A percentile compares a stretch with the other conserved stretches of the same genome.
Conservation (phyloP, 1,140 invertebrate genomes). For the Sycobia sp. region DNA sequence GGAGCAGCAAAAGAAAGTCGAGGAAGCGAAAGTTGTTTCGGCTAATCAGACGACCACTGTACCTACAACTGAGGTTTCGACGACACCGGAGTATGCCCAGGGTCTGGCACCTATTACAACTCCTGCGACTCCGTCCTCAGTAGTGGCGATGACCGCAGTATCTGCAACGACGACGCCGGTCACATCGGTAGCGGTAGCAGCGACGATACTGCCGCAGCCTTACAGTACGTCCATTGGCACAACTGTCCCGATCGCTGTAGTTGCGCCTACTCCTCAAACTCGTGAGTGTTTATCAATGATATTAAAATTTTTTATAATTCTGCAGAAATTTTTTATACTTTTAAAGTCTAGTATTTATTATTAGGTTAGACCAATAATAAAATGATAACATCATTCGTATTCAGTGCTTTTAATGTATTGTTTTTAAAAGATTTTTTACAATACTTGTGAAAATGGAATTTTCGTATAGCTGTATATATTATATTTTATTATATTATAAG, state of each 20-base stretch:
- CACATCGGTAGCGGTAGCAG: no score
- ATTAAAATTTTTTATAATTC: constrained; percentile 4
- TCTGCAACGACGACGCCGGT: constrained; percentile 36
- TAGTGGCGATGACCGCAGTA: no score
- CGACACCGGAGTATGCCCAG: constrained; percentile 77
- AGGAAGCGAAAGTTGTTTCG: constrained; percentile 64
- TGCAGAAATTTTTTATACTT: no score
- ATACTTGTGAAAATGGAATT: no score
- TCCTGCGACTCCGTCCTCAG: constrained; percentile 56
- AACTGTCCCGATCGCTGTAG: constrained; percentile 23
- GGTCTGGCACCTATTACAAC: constrained; percentile 67
- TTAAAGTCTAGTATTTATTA: no score
- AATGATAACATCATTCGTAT: no score
- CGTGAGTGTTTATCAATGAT: constrained; percentile 41
- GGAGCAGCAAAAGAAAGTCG: constrained; percentile 74
- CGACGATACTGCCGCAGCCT: constrained; percentile 12
- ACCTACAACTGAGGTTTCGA: constrained; percentile 59
- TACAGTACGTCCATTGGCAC: constrained; percentile 29
- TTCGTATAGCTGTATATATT: no score
- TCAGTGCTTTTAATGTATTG: constrained; percentile 6
- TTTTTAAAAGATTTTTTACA: constrained; percentile 23
- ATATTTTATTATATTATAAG: no score
- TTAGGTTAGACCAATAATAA: no score
- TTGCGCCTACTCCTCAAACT: constrained; percentile 46
- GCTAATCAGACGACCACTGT: constrained; percentile 58